phyloP scores from a whole-genome alignment of 2,888 invertebrate species.

The Pseudococcus longispinus region DNA sequence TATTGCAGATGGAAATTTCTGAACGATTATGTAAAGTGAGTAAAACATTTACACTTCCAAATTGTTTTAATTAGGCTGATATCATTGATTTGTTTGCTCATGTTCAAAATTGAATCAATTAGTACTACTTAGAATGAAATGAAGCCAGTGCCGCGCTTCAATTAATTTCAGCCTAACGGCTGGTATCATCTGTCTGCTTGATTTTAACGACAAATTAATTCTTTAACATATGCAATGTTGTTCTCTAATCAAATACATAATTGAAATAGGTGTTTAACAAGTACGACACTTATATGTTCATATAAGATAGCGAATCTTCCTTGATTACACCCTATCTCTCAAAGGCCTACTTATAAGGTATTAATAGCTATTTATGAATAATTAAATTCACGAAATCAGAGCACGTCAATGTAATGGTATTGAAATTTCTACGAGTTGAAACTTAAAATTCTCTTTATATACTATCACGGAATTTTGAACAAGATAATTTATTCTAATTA shows the following conservation, averaged over 20 bases:
- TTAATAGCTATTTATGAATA: not conserved
- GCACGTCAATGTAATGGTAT: not conserved
- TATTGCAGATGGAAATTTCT: no score
- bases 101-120: no score
- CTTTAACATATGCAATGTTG: no score
- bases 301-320: not conserved
- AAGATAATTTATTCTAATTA: not conserved
- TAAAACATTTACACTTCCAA: no score
- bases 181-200: no score
- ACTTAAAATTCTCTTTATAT: not conserved
- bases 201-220: no score
- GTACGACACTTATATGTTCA: not conserved
- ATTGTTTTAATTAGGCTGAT: no score
- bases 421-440: not conserved
- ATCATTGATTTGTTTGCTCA: no score
- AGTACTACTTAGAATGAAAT: no score
- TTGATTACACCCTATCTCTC: not conserved
- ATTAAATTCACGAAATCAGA: not conserved
- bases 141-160: no score
- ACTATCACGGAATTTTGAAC: not conserved
- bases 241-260: not conserved
- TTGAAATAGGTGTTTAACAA: not conserved
- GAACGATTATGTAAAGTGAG: no score
- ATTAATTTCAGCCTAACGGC: no score
- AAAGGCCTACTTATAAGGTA: not conserved